Base-by-base conservation (phyloP, 2,888 invertebrate genomes). In the Drosophila ustulata region DNA sequence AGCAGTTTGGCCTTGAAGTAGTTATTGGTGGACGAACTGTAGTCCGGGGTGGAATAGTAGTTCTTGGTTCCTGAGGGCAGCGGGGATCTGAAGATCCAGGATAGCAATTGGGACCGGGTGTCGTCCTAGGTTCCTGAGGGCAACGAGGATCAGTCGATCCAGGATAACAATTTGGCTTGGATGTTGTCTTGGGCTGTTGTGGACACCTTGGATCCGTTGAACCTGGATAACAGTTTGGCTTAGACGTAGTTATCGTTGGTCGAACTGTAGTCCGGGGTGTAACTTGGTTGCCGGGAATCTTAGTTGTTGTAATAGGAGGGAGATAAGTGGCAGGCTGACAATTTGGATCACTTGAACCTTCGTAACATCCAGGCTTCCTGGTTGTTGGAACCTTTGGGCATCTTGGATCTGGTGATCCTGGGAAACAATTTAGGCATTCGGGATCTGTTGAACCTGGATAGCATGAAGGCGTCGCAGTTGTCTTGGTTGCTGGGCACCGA, bases 271-370 rank as follows among this genome's bases (percentile, higher is more conserved):
- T 32, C 28, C 28, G 28, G 28, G 75, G 61, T 3, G 70, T 75
- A 9, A 28, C 3, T 28, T 62, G 45, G 26, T 30, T 75, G 56
- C 66, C 13, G 1, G 75, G 66, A 26, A 49, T 58, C 37, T 8
- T 73, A 0, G 66, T 65, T 0, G 68, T 68, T 50, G 52, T 65
- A 37, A 69, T 71, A 25, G 76, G 76, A 0, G 76, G 76, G 0
- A 76, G 64, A n/a, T 78, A 77, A 7, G 77, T 77, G 0, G 77
- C 78, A 26, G 77, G 78, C 45, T 74, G 75, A 39, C 77, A 78
- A 11, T 62, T 70, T 6, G 93, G 91, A 71, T 77, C 92, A 3
- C 52, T 76, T 0, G 91, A 90, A n/a, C 92, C 93, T 5, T 93
- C 92, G 61, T 82, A 93, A 39, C 93, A 88, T 0, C 70, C 73